Conservation (phyloP, 2,797 vertebrate species). For the Sebastes flavidus region DNA sequence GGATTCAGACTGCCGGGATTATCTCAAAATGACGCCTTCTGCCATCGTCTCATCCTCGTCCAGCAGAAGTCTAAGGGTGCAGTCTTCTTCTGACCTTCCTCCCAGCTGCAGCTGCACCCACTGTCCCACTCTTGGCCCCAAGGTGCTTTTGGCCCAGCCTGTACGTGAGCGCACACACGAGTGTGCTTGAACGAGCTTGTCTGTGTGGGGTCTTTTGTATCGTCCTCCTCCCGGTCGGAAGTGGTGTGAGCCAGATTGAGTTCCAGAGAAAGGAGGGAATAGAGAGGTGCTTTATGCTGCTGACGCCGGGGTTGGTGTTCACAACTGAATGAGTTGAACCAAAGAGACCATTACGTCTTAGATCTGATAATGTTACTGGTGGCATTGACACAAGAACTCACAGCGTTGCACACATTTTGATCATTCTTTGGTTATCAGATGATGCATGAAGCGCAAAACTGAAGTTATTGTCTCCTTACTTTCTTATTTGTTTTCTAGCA, state of each 20-base stretch:
- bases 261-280: constrained; percentile 31
- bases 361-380: constrained; percentile 28
- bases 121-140: constrained; percentile 39
- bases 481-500: not conserved
- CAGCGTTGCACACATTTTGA: not conserved
- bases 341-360: constrained; percentile 40
- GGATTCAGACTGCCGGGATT: constrained; percentile 34
- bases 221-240: constrained; percentile 49
- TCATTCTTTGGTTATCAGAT: not conserved
- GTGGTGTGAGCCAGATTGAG: constrained; percentile 52
- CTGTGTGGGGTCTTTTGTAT: constrained; percentile 52
- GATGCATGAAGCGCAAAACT: not conserved
- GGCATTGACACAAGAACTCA: not conserved
- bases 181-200: constrained; percentile 13
- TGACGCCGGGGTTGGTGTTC: constrained; percentile 20
- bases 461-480: not conserved
- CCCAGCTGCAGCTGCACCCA: constrained; percentile 68
- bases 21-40: constrained; percentile 10
- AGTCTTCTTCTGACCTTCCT: constrained; percentile 32
- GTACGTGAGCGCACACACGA: not conserved
- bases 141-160: constrained; percentile 56
- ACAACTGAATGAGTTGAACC: constrained; percentile 39
- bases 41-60: constrained; percentile 46
- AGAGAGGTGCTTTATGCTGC: constrained; percentile 64
- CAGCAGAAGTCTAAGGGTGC: constrained; percentile 38